A percentile compares a stretch with the other conserved stretches of the same genome.
Evolutionary conservation across 1,140 invertebrate genomes (phyloP).

Genomic region (Euwallacea fornicatus): DNA sequence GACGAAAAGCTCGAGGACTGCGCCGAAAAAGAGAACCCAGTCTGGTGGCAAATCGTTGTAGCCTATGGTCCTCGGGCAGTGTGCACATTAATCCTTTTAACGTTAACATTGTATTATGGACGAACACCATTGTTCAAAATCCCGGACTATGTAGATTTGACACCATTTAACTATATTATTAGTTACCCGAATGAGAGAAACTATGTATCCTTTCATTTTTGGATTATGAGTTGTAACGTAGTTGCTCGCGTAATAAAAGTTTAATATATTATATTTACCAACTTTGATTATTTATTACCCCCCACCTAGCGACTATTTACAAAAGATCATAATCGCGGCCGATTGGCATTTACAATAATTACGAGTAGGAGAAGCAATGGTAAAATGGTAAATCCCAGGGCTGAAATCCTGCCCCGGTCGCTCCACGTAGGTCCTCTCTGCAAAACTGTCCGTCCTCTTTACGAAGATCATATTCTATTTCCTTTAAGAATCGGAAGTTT

Average conservation of each 20-base stretch:
- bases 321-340: too few species aligned
- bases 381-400: too few species aligned
- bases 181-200: conserved; percentile 49
- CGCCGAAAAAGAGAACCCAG: conserved; percentile 29
- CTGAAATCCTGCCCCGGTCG: too few species aligned
- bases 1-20: conserved; percentile 41
- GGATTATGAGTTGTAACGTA: conserved; percentile 48
- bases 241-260: conserved; percentile 11
- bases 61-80: conserved; percentile 42
- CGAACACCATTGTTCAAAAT: conserved; percentile 45
- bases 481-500: too few species aligned
- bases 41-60: conserved; percentile 40
- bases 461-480: too few species aligned
- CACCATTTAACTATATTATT: conserved; percentile 48
- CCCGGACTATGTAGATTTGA: conserved; percentile 44
- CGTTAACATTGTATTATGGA: conserved; percentile 45
- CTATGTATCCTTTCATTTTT: conserved; percentile 51
- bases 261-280: too few species aligned
- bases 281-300: too few species aligned
- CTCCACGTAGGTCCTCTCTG: too few species aligned
- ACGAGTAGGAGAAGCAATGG: too few species aligned
- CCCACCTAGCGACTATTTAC: too few species aligned
- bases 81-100: conserved; percentile 38
- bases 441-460: too few species aligned
- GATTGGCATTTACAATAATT: too few species aligned